Evolutionary conservation across 2,888 invertebrate species (phyloP).

Genomic region (Leptinotarsa peninsularis): DNA sequence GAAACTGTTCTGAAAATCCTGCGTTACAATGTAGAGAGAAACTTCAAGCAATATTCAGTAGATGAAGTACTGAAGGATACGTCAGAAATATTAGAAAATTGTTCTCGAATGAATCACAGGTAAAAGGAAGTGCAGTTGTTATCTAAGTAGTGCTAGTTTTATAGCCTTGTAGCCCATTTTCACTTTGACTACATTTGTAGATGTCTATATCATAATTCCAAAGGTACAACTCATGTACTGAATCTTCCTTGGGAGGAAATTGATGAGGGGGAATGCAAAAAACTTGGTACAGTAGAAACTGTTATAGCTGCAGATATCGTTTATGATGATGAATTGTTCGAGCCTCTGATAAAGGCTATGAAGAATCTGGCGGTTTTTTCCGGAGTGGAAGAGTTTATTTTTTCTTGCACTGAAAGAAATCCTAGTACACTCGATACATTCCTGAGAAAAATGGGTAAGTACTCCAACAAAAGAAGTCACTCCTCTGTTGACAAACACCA

Average conservation of each 20-base stretch:
- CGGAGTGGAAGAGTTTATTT: conserved; percentile 64
- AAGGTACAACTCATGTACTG: conserved; percentile 54
- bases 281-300: conserved; percentile 63
- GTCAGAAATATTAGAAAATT: conserved; percentile 1
- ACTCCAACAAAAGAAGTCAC: not conserved
- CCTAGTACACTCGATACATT: conserved; percentile 73
- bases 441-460: conserved; percentile 58
- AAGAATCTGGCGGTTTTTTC: conserved; percentile 62
- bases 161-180: not conserved
- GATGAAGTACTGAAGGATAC: not conserved
- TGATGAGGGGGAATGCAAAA: conserved; percentile 56
- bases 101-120: conserved; percentile 10
- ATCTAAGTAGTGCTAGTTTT: not conserved
- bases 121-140: not conserved
- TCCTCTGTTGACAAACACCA: no score
- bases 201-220: conserved; percentile 24
- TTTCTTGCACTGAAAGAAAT: conserved; percentile 76
- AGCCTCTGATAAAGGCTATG: conserved; percentile 66
- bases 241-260: conserved; percentile 69
- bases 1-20: conserved; percentile 73
- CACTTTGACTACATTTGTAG: conserved; percentile 29
- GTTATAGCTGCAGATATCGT: conserved; percentile 74
- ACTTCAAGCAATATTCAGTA: conserved; percentile 62
- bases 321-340: conserved; percentile 71
- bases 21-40: conserved; percentile 73